Conservation (phyloP, 2,888 invertebrate species). For the Eupithecia exiguata region DNA sequence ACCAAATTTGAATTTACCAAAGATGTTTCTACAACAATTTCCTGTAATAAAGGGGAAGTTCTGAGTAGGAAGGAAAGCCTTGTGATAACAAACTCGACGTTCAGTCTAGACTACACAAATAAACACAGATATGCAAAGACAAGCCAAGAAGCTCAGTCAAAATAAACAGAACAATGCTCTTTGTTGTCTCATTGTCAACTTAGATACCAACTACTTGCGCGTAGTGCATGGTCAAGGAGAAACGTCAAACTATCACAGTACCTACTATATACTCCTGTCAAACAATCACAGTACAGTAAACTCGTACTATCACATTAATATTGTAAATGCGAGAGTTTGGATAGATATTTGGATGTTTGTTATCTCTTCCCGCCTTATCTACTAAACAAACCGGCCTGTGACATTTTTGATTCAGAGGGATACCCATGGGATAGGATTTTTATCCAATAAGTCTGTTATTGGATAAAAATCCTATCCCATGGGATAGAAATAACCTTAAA, state of each 20-base stretch:
- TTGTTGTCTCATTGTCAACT: slow-evolving; percentile 32
- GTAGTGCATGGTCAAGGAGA: slow-evolving; percentile 26
- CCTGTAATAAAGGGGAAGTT: neutral
- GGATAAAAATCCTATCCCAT: too few species aligned
- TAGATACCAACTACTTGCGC: neutral
- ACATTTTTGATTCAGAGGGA: neutral
- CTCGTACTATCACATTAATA: neutral
- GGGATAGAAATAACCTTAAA: neutral
- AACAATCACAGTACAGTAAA: neutral
- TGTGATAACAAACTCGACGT: neutral
- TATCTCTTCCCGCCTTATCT: neutral
- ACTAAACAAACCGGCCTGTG: neutral
- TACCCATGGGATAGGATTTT: too few species aligned
- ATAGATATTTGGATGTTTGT: neutral
- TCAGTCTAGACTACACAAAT: slow-evolving; percentile 4
- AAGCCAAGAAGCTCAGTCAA: slow-evolving; percentile 12
- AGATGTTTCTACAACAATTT: neutral
- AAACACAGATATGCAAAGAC: neutral
- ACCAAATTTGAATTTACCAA: neutral
- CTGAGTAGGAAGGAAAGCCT: neutral
- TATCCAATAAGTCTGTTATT: neutral
- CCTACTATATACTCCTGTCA: too few species aligned
- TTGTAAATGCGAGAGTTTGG: neutral
- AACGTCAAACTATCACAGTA: slow-evolving; percentile 18
- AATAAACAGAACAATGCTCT: slow-evolving; percentile 25